These are phyloP conservation scores for Scophthalmus maximus DNA, from an alignment of 2,113 vertebrate species.

Conservation along the genomic window DNA sequence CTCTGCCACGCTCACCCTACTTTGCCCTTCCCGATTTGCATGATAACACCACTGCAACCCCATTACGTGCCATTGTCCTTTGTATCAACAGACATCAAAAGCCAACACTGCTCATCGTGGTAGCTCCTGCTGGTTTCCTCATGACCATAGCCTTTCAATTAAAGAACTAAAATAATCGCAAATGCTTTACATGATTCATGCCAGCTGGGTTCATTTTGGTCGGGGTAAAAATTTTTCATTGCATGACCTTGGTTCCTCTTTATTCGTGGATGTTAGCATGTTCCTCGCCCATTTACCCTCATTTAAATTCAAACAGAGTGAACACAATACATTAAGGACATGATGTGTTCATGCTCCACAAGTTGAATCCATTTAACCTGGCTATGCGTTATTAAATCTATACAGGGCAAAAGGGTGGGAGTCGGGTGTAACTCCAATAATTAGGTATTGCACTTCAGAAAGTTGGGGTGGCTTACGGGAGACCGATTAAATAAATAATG, in stretches of 20 bases:
- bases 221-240: background rate
- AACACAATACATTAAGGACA: conserved; percentile 15
- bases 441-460: no score
- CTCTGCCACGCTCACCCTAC: conserved; percentile 40
- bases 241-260: background rate
- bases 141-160: background rate
- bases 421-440: background rate
- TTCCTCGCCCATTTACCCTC: conserved; percentile 4
- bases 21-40: conserved; percentile 58
- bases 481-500: no score
- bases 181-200: background rate
- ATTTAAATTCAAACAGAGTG: conserved; percentile 35
- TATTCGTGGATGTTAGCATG: background rate
- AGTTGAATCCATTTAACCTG: conserved; percentile 20
- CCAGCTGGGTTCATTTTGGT: conserved; percentile 8
- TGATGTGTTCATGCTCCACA: conserved; percentile 26
- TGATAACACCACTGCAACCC: conserved; percentile 52
- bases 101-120: conserved; percentile 28
- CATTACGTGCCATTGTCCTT: conserved; percentile 50
- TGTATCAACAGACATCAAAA: conserved; percentile 50
- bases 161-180: background rate
- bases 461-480: no score
- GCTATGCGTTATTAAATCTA: conserved; percentile 8
- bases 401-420: background rate
- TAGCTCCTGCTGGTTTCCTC: background rate